These are phyloP conservation scores for Calidris pugnax DNA, from an alignment of 2,113 vertebrate species.

Conservation along the genomic window DNA sequence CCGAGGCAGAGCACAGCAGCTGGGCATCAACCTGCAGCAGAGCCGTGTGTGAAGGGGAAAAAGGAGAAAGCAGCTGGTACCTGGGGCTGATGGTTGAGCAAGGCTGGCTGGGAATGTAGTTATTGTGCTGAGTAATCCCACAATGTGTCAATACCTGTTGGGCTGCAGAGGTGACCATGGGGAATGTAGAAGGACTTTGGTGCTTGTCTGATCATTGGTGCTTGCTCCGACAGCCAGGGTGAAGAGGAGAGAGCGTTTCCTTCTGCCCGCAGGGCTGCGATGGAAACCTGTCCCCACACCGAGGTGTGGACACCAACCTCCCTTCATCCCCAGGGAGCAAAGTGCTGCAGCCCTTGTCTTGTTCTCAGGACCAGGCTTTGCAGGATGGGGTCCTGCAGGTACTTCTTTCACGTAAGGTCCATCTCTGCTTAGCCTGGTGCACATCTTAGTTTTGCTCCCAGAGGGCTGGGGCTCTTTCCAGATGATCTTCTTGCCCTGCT, in stretches of 20 bases:
- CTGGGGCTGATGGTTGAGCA: fast-evolving
- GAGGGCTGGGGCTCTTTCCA: neutral
- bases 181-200: neutral
- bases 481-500: no score
- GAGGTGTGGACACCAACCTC: neutral
- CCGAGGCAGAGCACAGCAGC: neutral
- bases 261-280: neutral
- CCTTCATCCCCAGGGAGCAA: neutral
- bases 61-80: neutral
- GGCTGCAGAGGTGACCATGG: neutral
- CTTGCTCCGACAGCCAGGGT: fast-evolving
- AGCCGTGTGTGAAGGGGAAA: neutral
- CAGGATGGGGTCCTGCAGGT: fast-evolving
- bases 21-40: fast-evolving
- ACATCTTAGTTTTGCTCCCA: neutral
- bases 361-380: neutral
- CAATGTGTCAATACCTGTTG: fast-evolving
- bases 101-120: neutral
- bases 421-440: neutral
- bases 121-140: neutral
- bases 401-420: fast-evolving
- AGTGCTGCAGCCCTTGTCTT: neutral
- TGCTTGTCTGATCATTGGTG: neutral
- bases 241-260: fast-evolving
- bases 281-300: neutral